Percentiles rank a stretch among this genome's conserved stretches.
phyloP scores from a whole-genome alignment of 2,888 invertebrate genomes.

The Thera obeliscata region DNA sequence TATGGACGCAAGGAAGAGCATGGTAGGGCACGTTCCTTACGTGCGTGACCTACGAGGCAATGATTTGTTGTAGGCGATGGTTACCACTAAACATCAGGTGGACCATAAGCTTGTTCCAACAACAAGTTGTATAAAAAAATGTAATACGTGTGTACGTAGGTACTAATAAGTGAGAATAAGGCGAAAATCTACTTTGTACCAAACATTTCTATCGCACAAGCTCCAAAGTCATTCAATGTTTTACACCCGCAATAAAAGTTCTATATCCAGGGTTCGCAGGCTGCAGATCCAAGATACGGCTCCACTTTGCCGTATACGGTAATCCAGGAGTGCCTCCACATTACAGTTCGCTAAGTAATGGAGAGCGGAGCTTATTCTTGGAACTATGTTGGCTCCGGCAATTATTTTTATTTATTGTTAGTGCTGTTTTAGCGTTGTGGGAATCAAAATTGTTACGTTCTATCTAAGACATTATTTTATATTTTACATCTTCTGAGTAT shows the following conservation, averaged over 20 bases:
- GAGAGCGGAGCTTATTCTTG: conserved; percentile 37
- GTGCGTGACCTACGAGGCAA: no score
- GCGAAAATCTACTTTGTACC: conserved; percentile 36
- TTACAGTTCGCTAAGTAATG: conserved; percentile 46
- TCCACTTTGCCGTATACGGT: conserved; percentile 54
- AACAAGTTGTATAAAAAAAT: no score
- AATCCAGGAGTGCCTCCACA: conserved; percentile 54
- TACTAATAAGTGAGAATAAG: not conserved
- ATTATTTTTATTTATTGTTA: conserved; percentile 32
- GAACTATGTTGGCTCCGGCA: conserved; percentile 20
- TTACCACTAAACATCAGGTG: no score
- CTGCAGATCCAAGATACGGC: conserved; percentile 55
- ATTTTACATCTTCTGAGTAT: no score
- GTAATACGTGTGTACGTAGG: no score
- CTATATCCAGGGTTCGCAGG: conserved; percentile 54
- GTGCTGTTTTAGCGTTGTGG: not conserved
- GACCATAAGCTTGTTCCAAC: no score
- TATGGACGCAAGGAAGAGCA: no score
- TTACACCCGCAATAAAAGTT: conserved; percentile 63
- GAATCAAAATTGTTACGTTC: not conserved
- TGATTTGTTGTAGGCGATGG: no score
- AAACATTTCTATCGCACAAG: conserved; percentile 28
- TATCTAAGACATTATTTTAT: no score
- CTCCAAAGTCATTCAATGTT: conserved; percentile 46
- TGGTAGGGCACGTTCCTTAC: no score